Evolutionary conservation across 2,113 vertebrate genomes (phyloP), one percentile per base, ranked within the genome.

Genomic region (Microtus montanus): DNA sequence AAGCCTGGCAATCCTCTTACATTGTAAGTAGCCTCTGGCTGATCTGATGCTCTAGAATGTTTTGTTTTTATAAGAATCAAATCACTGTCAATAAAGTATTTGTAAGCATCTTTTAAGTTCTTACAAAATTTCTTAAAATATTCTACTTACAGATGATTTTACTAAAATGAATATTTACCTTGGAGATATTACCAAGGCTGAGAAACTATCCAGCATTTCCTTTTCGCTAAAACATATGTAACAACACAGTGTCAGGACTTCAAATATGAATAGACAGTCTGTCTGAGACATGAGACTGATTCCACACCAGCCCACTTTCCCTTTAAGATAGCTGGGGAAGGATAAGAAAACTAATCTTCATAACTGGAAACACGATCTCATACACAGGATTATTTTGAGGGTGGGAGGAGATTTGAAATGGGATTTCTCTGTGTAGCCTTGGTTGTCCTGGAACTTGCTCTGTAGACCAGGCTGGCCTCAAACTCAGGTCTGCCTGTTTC

Each of bases 161-260:
- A 87, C 44, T 61, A 82, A 95, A 96, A 94, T 91, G 90, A 95
- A 78, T 7, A 94, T 12, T 54, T 26, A 35, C 80, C 4, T 85
- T 26, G 38, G 41, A 85, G 17, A 79, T 47, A 90, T 80, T 88
- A 90, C 41, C 54, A 77, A 78, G 6, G n/a, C 1, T 41, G 49
- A 85, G 70, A 68, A 82, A 83, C 38, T 90, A 89, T 24, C 49
- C 68, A 89, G 52, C 33, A 52, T 11, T 75, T 66, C 30, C 41
- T 33, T 92, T 92, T 91, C 74, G 71, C 82, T 70, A 30, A 90
- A 89, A 87, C 0, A 30, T 38, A 28, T 41, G 8, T 47, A 58
- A 66, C 54, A 84, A 49, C 20, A 44, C 68, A 54, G 89, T 64
- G 80, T 93, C 12, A 44, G 73, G 54, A 89, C 7, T n/a, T 64